Conservation (phyloP, 2,113 vertebrate genomes). For the Rhabdornis inornatus region DNA sequence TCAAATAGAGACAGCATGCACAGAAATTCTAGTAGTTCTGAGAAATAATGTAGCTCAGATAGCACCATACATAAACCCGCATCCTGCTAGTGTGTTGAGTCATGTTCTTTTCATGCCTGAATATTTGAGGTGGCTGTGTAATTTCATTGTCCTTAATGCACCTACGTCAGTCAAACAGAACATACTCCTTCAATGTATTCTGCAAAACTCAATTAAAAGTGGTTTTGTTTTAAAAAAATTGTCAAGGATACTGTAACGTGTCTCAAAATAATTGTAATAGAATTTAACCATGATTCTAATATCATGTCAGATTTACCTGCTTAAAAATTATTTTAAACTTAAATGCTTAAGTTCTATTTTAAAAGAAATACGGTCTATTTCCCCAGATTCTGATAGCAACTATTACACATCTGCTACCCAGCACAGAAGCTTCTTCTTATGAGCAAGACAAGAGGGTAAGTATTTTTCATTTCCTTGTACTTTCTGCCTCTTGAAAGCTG, state of each 20-base stretch:
- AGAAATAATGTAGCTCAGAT: not conserved
- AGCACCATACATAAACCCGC: not conserved
- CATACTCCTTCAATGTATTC: not conserved
- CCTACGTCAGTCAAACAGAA: not conserved
- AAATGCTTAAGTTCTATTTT: constrained; percentile 12
- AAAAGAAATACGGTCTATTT: constrained; percentile 6
- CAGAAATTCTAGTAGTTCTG: not conserved
- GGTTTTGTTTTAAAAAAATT: not conserved
- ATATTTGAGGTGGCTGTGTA: not conserved
- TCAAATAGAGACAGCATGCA: not conserved
- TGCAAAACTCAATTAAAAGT: not conserved
- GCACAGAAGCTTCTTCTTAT: constrained; percentile 93
- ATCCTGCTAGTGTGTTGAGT: not conserved
- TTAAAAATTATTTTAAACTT: not conserved
- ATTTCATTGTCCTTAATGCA: not conserved
- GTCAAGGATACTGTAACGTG: not conserved
- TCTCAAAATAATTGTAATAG: not conserved
- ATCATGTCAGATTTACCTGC: not conserved
- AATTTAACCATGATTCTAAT: not conserved
- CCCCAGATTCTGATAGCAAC: constrained; percentile 93
- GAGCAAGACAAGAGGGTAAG: constrained; percentile 95
- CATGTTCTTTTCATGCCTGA: not conserved
- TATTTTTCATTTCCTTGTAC: not conserved
- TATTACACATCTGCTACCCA: constrained; percentile 91
- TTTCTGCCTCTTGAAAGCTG: not conserved